Percentiles rank a stretch among this genome's conserved stretches.
These are phyloP conservation scores for Ricordea florida DNA, from an alignment of 92 coral and sea anemone genomes.

Conservation along the genomic window DNA sequence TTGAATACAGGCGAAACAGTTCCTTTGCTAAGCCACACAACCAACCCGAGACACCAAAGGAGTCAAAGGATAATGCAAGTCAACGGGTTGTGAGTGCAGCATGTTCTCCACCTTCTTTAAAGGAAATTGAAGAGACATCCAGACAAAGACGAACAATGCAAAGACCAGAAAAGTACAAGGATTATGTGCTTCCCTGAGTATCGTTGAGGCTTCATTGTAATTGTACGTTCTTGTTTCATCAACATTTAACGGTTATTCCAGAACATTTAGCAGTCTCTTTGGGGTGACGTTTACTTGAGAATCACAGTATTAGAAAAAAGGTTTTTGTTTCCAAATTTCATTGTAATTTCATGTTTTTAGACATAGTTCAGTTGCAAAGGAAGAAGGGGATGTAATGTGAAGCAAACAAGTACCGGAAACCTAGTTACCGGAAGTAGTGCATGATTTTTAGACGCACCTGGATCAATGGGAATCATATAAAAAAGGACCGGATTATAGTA, in stretches of 20 bases:
- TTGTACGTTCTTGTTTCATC: slow-evolving; percentile 3
- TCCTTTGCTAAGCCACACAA: slow-evolving; percentile 32
- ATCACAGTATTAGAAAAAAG: not conserved
- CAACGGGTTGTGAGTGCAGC: no score
- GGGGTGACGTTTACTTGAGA: not conserved
- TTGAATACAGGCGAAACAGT: slow-evolving; percentile 33
- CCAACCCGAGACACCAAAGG: not conserved
- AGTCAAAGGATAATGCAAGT: not conserved
- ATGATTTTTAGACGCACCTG: no score
- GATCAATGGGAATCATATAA: no score
- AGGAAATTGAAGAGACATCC: slow-evolving; percentile 3
- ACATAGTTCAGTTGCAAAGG: not conserved
- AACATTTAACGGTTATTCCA: no score
- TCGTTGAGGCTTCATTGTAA: slow-evolving; percentile 16
- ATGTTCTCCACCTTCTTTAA: not conserved
- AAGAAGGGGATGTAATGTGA: slow-evolving; percentile 25
- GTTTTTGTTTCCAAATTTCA: not conserved
- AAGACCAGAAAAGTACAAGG: slow-evolving; percentile 51
- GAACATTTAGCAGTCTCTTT: not conserved
- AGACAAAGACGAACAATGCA: slow-evolving; percentile 10
- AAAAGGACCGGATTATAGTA: no score
- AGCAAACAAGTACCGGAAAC: no score
- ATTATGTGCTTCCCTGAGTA: slow-evolving; percentile 39
- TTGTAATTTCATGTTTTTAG: not conserved
- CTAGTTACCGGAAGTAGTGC: no score